Percentiles rank a stretch among this genome's conserved stretches.
phyloP scores from a whole-genome alignment of 2,888 invertebrate genomes.

The Vanessa cardui region DNA sequence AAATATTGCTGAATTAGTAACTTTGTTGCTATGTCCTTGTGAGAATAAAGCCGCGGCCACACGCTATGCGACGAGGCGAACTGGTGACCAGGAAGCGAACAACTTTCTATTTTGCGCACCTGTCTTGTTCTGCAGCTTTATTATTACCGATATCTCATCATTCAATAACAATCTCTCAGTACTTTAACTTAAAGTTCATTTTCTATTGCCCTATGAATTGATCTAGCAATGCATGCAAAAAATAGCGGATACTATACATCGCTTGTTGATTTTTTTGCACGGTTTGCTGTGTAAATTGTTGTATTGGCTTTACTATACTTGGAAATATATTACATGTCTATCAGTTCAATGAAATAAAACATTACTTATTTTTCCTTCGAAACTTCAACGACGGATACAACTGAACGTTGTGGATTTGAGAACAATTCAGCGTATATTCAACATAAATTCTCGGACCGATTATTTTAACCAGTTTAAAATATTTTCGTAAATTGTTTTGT shows the following conservation, averaged over 20 bases:
- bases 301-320: constrained; percentile 20
- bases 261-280: constrained; percentile 23
- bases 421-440: too few species aligned
- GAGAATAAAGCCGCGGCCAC: constrained; percentile 47
- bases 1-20: constrained; percentile 16
- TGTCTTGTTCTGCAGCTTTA: constrained; percentile 73
- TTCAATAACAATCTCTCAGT: constrained; percentile 46
- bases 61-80: constrained; percentile 62
- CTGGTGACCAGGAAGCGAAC: constrained; percentile 80
- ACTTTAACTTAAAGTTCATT: constrained; percentile 30
- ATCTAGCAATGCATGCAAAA: constrained; percentile 37
- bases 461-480: background rate
- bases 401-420: background rate
- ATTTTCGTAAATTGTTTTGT: background rate
- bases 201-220: constrained; percentile 20
- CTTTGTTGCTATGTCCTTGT: constrained; percentile 46
- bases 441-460: background rate
- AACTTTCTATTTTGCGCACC: constrained; percentile 82
- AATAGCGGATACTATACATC: constrained; percentile 29
- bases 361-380: background rate
- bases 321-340: constrained; percentile 3
- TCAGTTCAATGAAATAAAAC: background rate
- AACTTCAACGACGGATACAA: background rate
- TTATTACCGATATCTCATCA: constrained; percentile 48
- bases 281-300: constrained; percentile 20